Base-by-base conservation (phyloP, 2,888 invertebrate species). In the Linnaemya tessellans region DNA sequence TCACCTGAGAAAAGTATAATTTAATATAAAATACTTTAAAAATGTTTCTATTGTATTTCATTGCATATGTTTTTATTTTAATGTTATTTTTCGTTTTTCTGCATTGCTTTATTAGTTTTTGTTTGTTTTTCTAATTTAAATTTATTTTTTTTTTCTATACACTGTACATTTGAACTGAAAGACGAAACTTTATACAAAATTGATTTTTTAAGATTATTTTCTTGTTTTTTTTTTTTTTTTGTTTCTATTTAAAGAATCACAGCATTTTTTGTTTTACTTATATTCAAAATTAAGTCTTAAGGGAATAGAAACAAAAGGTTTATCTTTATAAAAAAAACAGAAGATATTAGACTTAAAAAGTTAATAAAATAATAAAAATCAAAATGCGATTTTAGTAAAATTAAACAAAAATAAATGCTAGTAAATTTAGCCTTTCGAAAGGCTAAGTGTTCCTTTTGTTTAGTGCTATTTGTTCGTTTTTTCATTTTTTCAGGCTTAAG, bases 1-100 rank as follows among this genome's bases (percentile, higher is more conserved):
- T 90, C 90, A 90, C 90, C 90, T 91, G 90, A 91, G 91, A 89
- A 90, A 90, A 89, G 90, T 82, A 85, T 85, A 90, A 89, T 90
- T 89, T 88, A 87, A 85, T 84, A 71, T 83, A 80, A 80, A 74
- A 75, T 80, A 80, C 71, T 83, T 82, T 67, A 86, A 68, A 84
- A 78, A 78, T 86, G 54, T 80, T 41, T 75, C 82, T 85, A 82
- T 85, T 85, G 81, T 82, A 68, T 86, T 51, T 67, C 67, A 73
- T 81, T 84, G 64, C 60, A 15, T 71, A 5, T 35, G 38, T 60
- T 51, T 71, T 30, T 13, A 1, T 35, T 68, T 74, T 13, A 75
- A 35, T 54, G 7, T 60, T 83, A 38, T 30, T 30, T 15, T 82
- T 62, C 67, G 51, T 73, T 43, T 46, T 56, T 79, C 64, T 84